Percentiles rank a stretch among this genome's conserved stretches.
Evolutionary conservation across 2,888 invertebrate genomes (phyloP).

Genomic region (Harmothoe impar): DNA sequence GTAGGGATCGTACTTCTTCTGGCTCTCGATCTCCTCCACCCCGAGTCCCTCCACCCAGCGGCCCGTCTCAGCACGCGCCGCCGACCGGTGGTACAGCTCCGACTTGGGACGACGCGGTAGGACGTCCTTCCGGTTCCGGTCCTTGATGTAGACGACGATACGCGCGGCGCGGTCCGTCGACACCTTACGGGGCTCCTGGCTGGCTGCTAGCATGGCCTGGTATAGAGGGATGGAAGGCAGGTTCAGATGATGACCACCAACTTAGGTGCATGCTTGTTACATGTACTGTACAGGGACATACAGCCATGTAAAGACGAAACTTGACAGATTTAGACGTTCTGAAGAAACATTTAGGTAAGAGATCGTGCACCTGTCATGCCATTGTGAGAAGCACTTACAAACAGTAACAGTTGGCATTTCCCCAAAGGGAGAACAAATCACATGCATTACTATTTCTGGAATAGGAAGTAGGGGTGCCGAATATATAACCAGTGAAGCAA

Average conservation of each 20-base stretch:
- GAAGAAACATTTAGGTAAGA: no score
- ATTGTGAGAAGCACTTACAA: no score
- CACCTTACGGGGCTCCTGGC: slow-evolving; percentile 58
- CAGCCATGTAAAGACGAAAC: no score
- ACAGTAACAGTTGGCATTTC: no score
- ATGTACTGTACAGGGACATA: neutral
- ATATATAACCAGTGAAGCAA: no score
- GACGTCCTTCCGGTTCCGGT: slow-evolving; percentile 36
- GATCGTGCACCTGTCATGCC: no score
- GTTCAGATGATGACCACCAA: neutral
- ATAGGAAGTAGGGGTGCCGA: no score
- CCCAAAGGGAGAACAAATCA: no score
- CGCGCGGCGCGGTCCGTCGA: slow-evolving; percentile 51
- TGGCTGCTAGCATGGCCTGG: slow-evolving; percentile 64
- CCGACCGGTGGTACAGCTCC: slow-evolving; percentile 40
- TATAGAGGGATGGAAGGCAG: neutral
- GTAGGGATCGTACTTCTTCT: slow-evolving; percentile 44
- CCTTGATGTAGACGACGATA: slow-evolving; percentile 35
- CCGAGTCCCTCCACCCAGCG: slow-evolving; percentile 59
- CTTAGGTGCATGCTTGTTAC: neutral
- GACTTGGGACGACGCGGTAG: slow-evolving; percentile 48
- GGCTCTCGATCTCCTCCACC: neutral
- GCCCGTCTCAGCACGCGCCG: slow-evolving; percentile 34
- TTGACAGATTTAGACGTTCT: no score
- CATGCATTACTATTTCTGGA: no score